phyloP scores from a whole-genome alignment of 2,797 vertebrate genomes.

The Hirundo rustica region DNA sequence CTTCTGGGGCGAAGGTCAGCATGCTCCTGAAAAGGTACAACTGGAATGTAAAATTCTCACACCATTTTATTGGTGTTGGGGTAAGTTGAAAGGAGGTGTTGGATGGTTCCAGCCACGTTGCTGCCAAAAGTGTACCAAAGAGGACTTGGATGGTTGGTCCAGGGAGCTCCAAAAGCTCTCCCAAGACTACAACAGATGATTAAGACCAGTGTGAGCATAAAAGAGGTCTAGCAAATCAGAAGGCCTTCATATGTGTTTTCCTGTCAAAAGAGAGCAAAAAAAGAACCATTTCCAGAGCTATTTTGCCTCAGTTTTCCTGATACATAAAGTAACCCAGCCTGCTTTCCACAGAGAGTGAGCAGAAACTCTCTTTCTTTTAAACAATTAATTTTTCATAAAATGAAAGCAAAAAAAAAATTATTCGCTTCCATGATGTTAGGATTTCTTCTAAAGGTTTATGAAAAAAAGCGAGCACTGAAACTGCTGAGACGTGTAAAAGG shows the following conservation, averaged over 20 bases:
- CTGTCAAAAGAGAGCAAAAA: neutral
- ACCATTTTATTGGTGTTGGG: accelerated
- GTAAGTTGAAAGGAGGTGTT: neutral
- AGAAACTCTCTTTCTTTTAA: neutral
- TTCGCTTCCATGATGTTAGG: neutral
- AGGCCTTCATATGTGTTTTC: neutral
- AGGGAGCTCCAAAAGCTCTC: neutral
- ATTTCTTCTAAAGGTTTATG: neutral
- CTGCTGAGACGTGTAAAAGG: neutral
- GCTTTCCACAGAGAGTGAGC: neutral
- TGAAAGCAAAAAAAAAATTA: neutral
- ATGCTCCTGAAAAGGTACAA: neutral
- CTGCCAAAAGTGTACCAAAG: neutral
- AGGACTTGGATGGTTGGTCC: neutral
- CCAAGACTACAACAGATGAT: neutral
- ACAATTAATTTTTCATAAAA: neutral
- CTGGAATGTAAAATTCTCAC: neutral
- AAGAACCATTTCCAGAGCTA: neutral
- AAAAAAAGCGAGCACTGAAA: neutral
- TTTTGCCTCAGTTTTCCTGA: neutral
- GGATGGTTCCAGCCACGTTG: neutral
- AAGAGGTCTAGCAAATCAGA: neutral
- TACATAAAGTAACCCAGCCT: neutral
- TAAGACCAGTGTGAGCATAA: neutral
- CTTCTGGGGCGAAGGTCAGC: neutral